A percentile compares a stretch with the other conserved stretches of the same genome.
Evolutionary conservation across 2,113 vertebrate genomes (phyloP).

Genomic region (Ciconia boyciana): DNA sequence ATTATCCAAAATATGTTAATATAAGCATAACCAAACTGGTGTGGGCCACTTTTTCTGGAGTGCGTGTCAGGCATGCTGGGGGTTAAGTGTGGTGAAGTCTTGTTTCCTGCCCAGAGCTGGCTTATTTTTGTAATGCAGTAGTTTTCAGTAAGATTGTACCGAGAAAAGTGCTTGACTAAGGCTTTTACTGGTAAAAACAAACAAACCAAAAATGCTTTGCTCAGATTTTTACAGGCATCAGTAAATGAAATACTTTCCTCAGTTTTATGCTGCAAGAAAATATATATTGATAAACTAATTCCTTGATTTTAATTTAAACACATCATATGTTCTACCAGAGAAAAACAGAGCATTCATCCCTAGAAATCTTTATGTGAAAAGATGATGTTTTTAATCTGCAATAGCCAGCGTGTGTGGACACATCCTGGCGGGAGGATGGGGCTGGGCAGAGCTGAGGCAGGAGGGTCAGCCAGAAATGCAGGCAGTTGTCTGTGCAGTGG

Average conservation of each 20-base stretch:
- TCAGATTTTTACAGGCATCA: slow-evolving; percentile 36
- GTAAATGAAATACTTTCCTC: slow-evolving; percentile 9
- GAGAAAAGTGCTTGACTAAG: slow-evolving; percentile 55
- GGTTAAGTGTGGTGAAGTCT: background rate
- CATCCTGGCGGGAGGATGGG: background rate
- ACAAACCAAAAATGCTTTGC: slow-evolving; percentile 31
- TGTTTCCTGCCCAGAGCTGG: background rate
- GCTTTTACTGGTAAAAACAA: slow-evolving; percentile 29
- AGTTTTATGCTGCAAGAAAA: background rate
- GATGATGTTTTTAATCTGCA: background rate
- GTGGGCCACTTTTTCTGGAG: background rate
- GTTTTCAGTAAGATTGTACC: slow-evolving; percentile 6
- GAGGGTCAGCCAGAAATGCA: background rate
- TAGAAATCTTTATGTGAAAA: background rate
- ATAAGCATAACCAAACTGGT: background rate
- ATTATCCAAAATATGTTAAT: background rate
- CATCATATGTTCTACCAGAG: background rate
- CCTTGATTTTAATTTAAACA: background rate
- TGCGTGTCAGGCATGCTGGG: background rate
- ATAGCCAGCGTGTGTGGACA: background rate
- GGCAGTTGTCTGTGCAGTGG: background rate
- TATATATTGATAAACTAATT: background rate
- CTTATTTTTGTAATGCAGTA: slow-evolving; percentile 25
- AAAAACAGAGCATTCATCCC: background rate
- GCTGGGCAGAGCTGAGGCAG: background rate